Conservation (phyloP, 2,113 vertebrate genomes). For the Channa argus region DNA sequence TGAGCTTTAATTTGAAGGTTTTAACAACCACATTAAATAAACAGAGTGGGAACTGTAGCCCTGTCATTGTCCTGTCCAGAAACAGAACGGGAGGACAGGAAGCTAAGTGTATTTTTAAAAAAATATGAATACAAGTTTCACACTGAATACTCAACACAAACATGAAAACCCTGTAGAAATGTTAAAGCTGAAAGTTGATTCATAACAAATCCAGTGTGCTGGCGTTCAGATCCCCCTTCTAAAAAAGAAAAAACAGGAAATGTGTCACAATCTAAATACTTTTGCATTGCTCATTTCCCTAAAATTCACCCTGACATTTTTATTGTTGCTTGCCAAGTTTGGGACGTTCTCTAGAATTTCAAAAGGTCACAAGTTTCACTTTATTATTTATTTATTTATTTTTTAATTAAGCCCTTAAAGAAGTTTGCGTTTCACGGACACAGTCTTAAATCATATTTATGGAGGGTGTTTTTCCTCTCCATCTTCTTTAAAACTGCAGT, state of each 20-base stretch:
- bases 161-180: background rate
- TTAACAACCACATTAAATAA: conserved; percentile 20
- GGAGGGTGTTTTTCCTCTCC: too few species aligned
- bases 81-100: background rate
- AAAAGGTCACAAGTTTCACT: background rate
- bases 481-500: too few species aligned
- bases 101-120: too few species aligned
- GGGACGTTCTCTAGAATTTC: conserved; percentile 22
- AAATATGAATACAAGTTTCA: background rate
- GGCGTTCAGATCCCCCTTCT: background rate
- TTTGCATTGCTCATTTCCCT: conserved; percentile 48
- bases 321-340: conserved; percentile 21
- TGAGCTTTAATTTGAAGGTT: conserved; percentile 44
- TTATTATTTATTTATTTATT: background rate
- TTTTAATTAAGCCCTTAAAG: too few species aligned
- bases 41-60: background rate
- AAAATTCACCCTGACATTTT: conserved; percentile 40
- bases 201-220: background rate
- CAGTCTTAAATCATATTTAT: too few species aligned
- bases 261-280: conserved; percentile 45
- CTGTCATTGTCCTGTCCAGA: conserved; percentile 24
- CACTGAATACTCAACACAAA: background rate
- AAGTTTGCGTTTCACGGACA: too few species aligned
- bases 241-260: conserved; percentile 33
- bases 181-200: conserved; percentile 12